These are phyloP conservation scores for Bungarus multicinctus DNA, from an alignment of 2,113 vertebrate species.

Conservation along the genomic window DNA sequence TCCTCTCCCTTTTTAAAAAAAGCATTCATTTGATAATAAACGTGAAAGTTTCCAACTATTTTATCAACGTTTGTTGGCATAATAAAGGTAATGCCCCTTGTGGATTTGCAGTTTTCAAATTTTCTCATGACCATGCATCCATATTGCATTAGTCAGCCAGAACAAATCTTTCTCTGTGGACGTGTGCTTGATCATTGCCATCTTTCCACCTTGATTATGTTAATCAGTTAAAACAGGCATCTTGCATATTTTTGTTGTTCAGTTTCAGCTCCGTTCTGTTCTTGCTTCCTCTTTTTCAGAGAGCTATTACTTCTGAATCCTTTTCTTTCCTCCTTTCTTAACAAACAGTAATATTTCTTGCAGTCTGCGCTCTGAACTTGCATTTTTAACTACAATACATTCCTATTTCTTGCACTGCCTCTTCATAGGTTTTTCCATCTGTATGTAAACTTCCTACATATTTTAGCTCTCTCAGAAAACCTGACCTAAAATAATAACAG, in stretches of 20 bases:
- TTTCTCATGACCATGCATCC: not conserved
- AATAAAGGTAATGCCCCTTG: not conserved
- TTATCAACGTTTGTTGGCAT: not conserved
- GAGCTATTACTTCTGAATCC: not conserved
- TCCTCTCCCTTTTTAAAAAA: not conserved
- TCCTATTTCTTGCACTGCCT: not conserved
- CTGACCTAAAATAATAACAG: not conserved
- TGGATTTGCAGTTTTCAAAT: not conserved
- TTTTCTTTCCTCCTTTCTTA: not conserved
- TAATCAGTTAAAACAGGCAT: not conserved
- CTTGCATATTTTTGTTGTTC: not conserved
- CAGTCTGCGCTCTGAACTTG: not conserved
- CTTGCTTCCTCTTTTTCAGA: not conserved
- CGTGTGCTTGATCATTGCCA: not conserved
- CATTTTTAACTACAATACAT: not conserved
- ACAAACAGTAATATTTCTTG: not conserved
- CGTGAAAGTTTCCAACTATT: not conserved
- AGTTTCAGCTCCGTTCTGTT: not conserved
- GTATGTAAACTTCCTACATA: not conserved
- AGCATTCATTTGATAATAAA: not conserved
- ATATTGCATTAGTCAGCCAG: not conserved
- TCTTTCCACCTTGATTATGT: not conserved
- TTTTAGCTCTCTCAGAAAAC: not conserved
- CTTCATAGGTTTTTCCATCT: not conserved
- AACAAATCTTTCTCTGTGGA: not conserved